These are phyloP conservation scores for Danio rerio DNA, from an alignment of 2,113 vertebrate genomes.

Conservation along the genomic window DNA sequence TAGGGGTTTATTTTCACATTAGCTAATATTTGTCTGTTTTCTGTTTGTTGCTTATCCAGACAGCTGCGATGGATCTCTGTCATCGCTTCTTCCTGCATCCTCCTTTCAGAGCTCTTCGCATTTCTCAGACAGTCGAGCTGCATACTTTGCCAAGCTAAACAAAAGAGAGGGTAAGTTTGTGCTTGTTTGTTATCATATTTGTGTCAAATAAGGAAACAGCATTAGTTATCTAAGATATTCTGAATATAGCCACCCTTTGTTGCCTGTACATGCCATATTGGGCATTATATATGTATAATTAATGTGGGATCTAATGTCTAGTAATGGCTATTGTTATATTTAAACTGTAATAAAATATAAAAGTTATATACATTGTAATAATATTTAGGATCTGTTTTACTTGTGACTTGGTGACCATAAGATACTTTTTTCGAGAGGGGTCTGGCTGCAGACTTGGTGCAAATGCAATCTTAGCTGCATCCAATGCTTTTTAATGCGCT, in stretches of 20 bases:
- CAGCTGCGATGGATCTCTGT: constrained; percentile 87
- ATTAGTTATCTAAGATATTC: neutral
- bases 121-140: constrained; percentile 84
- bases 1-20: constrained; percentile 18
- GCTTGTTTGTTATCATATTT: neutral
- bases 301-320: too few species aligned
- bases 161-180: constrained; percentile 87
- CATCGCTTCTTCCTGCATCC: constrained; percentile 80
- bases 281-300: too few species aligned
- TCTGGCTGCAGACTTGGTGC: too few species aligned
- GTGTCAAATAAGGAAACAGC: neutral
- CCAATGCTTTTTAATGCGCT: too few species aligned
- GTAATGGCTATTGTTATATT: too few species aligned
- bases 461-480: too few species aligned
- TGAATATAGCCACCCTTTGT: neutral
- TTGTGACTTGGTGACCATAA: too few species aligned
- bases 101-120: constrained; percentile 92
- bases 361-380: too few species aligned
- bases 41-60: constrained; percentile 74
- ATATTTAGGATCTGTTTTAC: too few species aligned
- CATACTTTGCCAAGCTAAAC: constrained; percentile 90
- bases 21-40: constrained; percentile 28
- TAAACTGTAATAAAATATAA: too few species aligned
- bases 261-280: neutral
- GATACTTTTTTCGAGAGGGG: too few species aligned